Percentiles rank a stretch among this genome's conserved stretches.
These are phyloP conservation scores for Heliconius hewitsoni DNA, from an alignment of 1,140 invertebrate genomes.

Conservation along the genomic window DNA sequence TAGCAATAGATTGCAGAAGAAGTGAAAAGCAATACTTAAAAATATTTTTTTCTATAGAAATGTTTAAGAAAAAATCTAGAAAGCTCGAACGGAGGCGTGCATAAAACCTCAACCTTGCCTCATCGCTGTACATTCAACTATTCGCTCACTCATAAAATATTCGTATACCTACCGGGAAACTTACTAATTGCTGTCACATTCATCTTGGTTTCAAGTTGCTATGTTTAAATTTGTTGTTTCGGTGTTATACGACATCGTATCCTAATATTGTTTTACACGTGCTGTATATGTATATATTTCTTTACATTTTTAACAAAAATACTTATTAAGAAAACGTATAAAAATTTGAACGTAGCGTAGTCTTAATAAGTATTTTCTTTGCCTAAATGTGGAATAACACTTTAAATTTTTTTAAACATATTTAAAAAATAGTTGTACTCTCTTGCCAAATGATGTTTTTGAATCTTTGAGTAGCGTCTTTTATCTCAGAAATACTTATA, in stretches of 20 bases:
- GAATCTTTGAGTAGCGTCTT: too few species aligned
- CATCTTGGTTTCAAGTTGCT: conserved; percentile 30
- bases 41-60: neutral
- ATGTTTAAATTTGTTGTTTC: neutral
- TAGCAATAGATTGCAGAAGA: neutral
- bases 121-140: conserved; percentile 16
- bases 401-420: too few species aligned
- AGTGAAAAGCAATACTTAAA: neutral
- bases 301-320: too few species aligned
- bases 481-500: too few species aligned
- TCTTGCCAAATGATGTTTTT: too few species aligned
- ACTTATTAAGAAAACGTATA: too few species aligned
- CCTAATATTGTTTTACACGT: too few species aligned
- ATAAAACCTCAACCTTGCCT: neutral
- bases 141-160: neutral
- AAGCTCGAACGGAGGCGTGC: neutral
- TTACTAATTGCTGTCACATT: conserved; percentile 36
- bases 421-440: too few species aligned
- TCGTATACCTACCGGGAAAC: conserved; percentile 8
- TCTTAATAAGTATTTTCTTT: too few species aligned
- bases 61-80: neutral
- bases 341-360: too few species aligned
- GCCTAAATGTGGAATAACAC: too few species aligned
- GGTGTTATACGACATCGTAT: neutral
- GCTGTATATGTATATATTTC: too few species aligned